Percentiles rank a stretch among this genome's conserved stretches.
Conservation (phyloP, 2,797 vertebrate species). For the Brachymystax lenok region DNA sequence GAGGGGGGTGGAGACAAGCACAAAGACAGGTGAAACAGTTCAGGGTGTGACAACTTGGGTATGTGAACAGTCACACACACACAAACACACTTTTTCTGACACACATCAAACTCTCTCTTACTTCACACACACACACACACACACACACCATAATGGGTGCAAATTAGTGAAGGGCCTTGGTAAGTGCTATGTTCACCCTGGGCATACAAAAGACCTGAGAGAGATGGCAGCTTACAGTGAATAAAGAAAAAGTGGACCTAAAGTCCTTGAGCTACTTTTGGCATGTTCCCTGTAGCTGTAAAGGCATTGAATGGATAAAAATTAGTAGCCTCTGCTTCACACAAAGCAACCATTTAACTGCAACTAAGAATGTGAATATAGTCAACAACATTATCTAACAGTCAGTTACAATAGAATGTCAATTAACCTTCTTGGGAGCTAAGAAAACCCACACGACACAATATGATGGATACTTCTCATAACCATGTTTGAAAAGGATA, state of each 20-base stretch:
- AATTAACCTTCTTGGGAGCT: slow-evolving; percentile 1
- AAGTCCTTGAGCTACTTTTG: background rate
- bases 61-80: too few relatives aligned
- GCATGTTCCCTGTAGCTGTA: background rate
- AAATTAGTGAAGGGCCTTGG: background rate
- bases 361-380: background rate
- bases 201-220: background rate
- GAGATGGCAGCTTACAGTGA: background rate
- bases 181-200: background rate
- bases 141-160: too few relatives aligned
- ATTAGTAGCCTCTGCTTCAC: too few relatives aligned
- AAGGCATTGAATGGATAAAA: too few relatives aligned
- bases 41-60: too few relatives aligned
- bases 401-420: background rate
- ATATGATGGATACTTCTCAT: too few relatives aligned
- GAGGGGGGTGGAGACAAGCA: too few relatives aligned
- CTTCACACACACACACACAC: too few relatives aligned
- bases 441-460: background rate
- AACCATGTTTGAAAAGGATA: too few relatives aligned
- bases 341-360: background rate
- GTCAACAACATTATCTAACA: background rate
- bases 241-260: background rate
- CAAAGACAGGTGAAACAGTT: too few relatives aligned
- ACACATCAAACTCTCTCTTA: too few relatives aligned
- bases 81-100: too few relatives aligned